Conservation (phyloP, 2,888 invertebrate species). For the Cephalotes varians region DNA sequence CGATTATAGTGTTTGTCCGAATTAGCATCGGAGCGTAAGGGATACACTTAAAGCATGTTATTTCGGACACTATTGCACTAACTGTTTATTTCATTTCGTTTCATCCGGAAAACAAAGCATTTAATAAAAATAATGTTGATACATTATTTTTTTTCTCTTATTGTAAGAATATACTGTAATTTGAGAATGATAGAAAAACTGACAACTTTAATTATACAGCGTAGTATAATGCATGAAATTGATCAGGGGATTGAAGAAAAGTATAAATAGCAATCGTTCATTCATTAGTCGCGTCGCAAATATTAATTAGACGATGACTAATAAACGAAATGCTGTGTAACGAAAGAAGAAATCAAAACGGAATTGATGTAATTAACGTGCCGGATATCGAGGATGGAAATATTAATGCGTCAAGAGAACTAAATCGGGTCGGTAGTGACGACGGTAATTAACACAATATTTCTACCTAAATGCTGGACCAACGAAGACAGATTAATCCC, state of each 20-base stretch:
- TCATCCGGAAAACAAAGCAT: not conserved
- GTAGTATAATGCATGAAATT: not conserved
- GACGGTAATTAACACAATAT: not conserved
- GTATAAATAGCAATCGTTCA: not conserved
- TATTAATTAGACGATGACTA: conserved; percentile 19
- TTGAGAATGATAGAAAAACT: not conserved
- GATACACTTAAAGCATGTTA: not conserved
- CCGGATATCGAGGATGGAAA: not conserved
- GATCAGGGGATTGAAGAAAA: not conserved
- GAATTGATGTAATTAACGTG: conserved; percentile 7
- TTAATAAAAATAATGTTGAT: not conserved
- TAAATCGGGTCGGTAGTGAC: not conserved
- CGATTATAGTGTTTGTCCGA: conserved; percentile 8
- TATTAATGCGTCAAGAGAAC: not conserved
- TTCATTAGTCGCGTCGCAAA: conserved; percentile 7
- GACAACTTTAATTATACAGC: not conserved
- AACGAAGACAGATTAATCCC: not conserved
- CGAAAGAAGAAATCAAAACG: not conserved
- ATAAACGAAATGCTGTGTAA: not conserved
- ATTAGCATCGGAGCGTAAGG: not conserved
- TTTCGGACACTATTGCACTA: not conserved
- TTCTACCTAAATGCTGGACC: not conserved
- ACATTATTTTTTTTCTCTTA: not conserved
- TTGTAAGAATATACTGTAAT: not conserved
- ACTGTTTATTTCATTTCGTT: not conserved